Evolutionary conservation across 2,113 vertebrate species (phyloP), one percentile per base, ranked within the genome.

Genomic region (Irena cyanogastra): DNA sequence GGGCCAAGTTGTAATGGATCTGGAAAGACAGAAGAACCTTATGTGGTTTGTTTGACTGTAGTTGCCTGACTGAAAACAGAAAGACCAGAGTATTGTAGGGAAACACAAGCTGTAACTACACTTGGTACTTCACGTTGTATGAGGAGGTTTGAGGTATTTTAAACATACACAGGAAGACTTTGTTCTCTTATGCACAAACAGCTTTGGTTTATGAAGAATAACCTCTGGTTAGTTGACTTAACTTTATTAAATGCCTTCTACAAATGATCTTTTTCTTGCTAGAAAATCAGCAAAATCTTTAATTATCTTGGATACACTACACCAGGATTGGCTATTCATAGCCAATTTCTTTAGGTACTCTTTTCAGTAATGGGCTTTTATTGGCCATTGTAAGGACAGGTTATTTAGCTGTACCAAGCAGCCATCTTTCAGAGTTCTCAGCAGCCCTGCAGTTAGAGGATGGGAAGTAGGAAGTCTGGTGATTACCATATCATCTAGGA

Each of bases 401-500:
- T n/a, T 86, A 65, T 79, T 84, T 54, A 78, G 42, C 68, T 74
- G 35, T 41, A 83, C 35, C 23, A 75, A 88, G 75, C n/a, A 72
- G n/a, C 28, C 27, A 77, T 27, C 24, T 47, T 66, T 83, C 69
- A 57, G 45, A 83, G 52, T 53, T 76, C 59, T 63, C 41, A 81
- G 27, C 44, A 80, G 90, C 44, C 49, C 16, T 69, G 56, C 19
- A 87, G 42, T 50, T 27, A 69, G 49, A 72, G 75, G 49, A 94
- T 22, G 57, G 11, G 10, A 53, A 77, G 23, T 33, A 52, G 69
- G 21, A 81, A 87, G 33, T 83, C 66, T 79, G 70, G 23, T 63
- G 65, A 88, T 97, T 98, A 99, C 98, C 98, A 99, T 96, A 68
- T 99, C 98, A 93, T 99, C 98, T 97, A 99, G 96, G 93, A 98